Base-by-base conservation (phyloP, 2,888 invertebrate species). In the Digitonthophagus gazella region DNA sequence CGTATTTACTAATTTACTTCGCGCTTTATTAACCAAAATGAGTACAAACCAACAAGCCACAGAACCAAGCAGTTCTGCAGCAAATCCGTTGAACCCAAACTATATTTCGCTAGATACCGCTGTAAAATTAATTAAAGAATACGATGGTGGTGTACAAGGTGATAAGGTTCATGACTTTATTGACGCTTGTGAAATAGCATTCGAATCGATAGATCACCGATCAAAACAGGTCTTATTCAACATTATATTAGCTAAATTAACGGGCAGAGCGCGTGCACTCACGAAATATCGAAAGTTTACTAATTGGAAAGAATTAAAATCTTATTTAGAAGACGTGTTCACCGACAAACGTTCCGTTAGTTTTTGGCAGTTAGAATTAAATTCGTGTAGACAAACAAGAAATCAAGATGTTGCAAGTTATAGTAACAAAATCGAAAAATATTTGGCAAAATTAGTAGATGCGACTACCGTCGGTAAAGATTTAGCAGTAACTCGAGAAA, bases 271-370 rank as follows among this genome's bases (percentile, higher is more conserved):
- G 2, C 2, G 58, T 3, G 8, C 11, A 6, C 8, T 14, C 8
- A 58, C 15, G 8, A 58, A 58, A 58, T 58, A 58, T 18, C 8
- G 58, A 14, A 58, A n/a, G 8, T 58, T 58, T 58, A 58, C 8
- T 58, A 14, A n/a, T 6, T 58, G 58, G 58, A 6, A 15, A 14
- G 58, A 58, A n/a, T 58, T 58, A 58, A 8, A 14, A 3, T 8
- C 8, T n/a, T 58, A n/a, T 58, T 58, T 14, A 14, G 58, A 58
- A 58, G 18, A 58, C 3, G 15, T 58, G 14, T 58, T n/a, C 14
- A n/a, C 15, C 1, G 58, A 58, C 8, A 58, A n/a, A 58, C 11
- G 58, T 3, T 58, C 58, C 0, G 15, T n/a, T 14, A 8, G n/a
- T 5, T 8, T n/a, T 14, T 58, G 11, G 15, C 58, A 58, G 15